Base-by-base conservation (phyloP, 1,140 invertebrate genomes). In the Dreissena polymorpha region DNA sequence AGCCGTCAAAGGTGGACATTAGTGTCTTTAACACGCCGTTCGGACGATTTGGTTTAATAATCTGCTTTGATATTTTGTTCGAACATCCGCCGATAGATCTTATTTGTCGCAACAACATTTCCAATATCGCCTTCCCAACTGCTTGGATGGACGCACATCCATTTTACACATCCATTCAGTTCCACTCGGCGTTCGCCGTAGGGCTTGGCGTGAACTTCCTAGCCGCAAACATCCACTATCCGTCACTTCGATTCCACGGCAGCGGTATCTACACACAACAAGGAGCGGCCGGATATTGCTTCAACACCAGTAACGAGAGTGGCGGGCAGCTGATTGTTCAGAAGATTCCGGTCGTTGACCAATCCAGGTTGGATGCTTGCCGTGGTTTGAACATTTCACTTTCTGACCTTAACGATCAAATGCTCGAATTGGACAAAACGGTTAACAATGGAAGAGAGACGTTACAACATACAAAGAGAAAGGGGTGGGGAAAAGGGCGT, bases 11-110 rank as follows among this genome's bases (percentile, higher is more conserved):
- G 7, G 39, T 67, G 10, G 83, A 89, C 49, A 14, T 72, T 14
- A 86, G 87, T 0, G 78, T 82, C 21, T 93, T 93, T 77, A 86
- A 90, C 18, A 97, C 97, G 0, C 96, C 97, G 91, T 98, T 98
- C 88, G 95, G 95, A 10, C 95, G 93, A 16, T 98, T 98, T 90
- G 97, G 96, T 0, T 91, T 95, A 0, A 93, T 97, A 23, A 96
- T 95, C 77, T 96, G 96, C 86, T 96, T 96, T 86, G 97, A 98
- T 89, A 93, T 97, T 29, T 83, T 97, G 0, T 96, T 95, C 88
- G 86, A 94, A 64, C 89, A 94, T 6, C 96, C 97, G 0, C 92
- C 94, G 0, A 87, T 94, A 10, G 88, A 93, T 39, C 80, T 92
- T 3, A 88, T 96, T 1, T 86, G 93, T 27, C 91, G 94, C 49